Percentiles rank a stretch among this genome's conserved stretches.
Evolutionary conservation across 1,140 invertebrate species (phyloP).

Genomic region (Lepidostoma basale): DNA sequence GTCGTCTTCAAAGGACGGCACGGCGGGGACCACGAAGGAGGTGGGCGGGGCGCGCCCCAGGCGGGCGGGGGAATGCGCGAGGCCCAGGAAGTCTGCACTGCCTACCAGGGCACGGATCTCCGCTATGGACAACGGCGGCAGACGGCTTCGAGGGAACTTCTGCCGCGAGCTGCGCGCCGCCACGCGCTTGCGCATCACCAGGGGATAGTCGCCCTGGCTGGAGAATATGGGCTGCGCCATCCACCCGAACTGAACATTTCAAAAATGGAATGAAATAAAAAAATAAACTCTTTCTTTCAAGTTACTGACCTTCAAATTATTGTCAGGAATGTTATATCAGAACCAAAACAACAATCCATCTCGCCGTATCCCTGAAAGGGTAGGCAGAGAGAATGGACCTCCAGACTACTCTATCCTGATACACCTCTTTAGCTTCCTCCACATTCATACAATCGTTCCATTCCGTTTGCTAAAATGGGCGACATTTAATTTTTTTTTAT

Average conservation of each 20-base stretch:
- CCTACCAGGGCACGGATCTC: constrained; percentile 51
- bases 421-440: too few relatives aligned
- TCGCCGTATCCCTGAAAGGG: too few relatives aligned
- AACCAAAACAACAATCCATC: too few relatives aligned
- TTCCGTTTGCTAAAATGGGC: too few relatives aligned
- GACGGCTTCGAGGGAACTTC: constrained; percentile 59
- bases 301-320: too few relatives aligned
- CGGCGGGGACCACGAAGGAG: constrained; percentile 1
- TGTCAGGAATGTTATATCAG: too few relatives aligned
- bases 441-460: too few relatives aligned
- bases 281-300: background rate
- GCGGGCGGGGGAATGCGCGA: constrained; percentile 53
- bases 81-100: constrained; percentile 55
- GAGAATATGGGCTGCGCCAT: constrained; percentile 69
- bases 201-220: constrained; percentile 67
- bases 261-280: too few relatives aligned
- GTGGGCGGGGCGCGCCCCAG: background rate
- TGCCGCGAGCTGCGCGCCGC: constrained; percentile 63
- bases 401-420: too few relatives aligned
- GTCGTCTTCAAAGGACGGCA: constrained; percentile 47
- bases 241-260: constrained; percentile 60
- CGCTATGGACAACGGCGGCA: constrained; percentile 58
- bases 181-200: constrained; percentile 65
- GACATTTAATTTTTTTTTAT: too few relatives aligned
- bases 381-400: too few relatives aligned